Base-by-base conservation (phyloP, 1,140 invertebrate genomes). In the Drosophila albomicans region DNA sequence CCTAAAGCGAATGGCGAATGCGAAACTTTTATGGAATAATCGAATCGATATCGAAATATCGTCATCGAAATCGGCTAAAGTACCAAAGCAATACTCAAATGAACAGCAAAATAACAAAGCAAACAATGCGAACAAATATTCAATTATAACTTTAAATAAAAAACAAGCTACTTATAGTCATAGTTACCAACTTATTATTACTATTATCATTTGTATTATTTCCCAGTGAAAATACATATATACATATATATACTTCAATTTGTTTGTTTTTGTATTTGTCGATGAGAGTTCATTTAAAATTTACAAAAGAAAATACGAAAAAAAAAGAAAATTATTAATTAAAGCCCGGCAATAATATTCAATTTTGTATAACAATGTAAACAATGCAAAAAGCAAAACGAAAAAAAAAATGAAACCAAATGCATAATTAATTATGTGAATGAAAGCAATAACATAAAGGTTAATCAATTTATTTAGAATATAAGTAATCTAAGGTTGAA, bases 41-140 rank as follows among this genome's bases (percentile, higher is more conserved):
- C 77, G 81, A 80, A 75, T 70, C 51, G 63, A 56, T 65, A 65
- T 65, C 51, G 63, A 70, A 77, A 38, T 51, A 85, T 77, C 78
- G 79, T 38, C 25, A 48, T 72, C 62, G 62, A 88, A 86, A 91
- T 92, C 91, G 91, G 91, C 91, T 92, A 92, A 92, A 92, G 91
- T 92, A 92, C 91, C 91, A 92, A 92, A 92, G 91, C 91, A 92
- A 92, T 92, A 92, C 91, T 91, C 88, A 91, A 88, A 87, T 62
- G 57, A 86, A 72, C 41, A 66, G 69, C 56, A 67, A 81, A 54
- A 43, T 28, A 75, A 49, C 45, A 69, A 74, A 63, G 56, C 52
- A 64, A 82, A 82, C 58, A 82, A 84, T 84, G 38, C 62, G 72
- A 82, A 77, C 78, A 78, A 89, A 89, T 88, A 76, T 77, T 84